phyloP scores from a whole-genome alignment of 2,888 invertebrate species.

The Seira musarum region DNA sequence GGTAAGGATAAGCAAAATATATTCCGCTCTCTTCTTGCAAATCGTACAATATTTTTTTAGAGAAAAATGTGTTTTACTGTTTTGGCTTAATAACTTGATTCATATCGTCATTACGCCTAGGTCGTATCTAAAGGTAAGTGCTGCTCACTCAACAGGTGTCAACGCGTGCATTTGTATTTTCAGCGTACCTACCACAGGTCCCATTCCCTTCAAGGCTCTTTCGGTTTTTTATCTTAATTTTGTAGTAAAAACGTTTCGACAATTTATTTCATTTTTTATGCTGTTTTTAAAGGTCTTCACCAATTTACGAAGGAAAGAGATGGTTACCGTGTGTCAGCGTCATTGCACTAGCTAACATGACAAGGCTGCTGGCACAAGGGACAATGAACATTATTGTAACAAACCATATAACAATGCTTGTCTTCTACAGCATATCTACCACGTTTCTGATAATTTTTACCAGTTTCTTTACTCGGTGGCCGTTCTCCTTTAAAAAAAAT shows the following conservation, averaged over 20 bases:
- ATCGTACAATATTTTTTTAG: background rate
- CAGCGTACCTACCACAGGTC: background rate
- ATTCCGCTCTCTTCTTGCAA: background rate
- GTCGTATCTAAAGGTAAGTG: background rate
- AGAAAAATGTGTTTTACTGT: background rate
- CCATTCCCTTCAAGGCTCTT: background rate
- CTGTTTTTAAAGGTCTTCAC: background rate
- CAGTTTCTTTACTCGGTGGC: background rate
- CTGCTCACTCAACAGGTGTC: constrained; percentile 16
- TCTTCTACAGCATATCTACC: background rate
- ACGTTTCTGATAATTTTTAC: no score
- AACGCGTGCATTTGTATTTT: constrained; percentile 9
- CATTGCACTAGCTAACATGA: background rate
- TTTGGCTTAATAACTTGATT: constrained; percentile 5
- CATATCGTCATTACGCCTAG: background rate
- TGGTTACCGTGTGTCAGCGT: background rate
- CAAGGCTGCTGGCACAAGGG: constrained; percentile 17
- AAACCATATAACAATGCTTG: background rate
- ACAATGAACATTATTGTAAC: constrained; percentile 20
- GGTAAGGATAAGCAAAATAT: background rate
- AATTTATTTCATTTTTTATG: constrained; percentile 3
- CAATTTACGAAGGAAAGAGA: background rate
- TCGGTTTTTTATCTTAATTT: constrained; percentile 1
- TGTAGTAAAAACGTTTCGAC: background rate
- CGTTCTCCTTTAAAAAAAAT: constrained; percentile 16